Conservation (phyloP, 2,888 invertebrate genomes). For the Beris morrisii region DNA sequence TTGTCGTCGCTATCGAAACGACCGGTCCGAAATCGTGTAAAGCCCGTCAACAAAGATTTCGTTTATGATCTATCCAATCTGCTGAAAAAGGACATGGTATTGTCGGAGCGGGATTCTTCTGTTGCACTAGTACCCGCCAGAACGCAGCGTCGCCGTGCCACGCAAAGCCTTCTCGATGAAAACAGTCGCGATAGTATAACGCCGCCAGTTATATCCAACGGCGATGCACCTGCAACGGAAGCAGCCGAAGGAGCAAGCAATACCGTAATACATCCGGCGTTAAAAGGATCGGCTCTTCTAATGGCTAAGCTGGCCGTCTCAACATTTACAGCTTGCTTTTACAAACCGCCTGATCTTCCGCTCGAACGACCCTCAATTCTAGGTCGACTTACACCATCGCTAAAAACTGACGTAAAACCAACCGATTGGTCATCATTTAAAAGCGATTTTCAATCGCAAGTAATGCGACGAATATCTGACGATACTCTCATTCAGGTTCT, state of each 20-base stretch:
- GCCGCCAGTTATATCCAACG: slow-evolving; percentile 6
- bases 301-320: slow-evolving; percentile 46
- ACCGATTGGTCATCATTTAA: slow-evolving; percentile 37
- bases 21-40: slow-evolving; percentile 67
- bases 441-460: neutral
- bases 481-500: slow-evolving; percentile 29
- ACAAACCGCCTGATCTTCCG: slow-evolving; percentile 52
- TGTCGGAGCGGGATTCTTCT: slow-evolving; percentile 39
- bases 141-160: slow-evolving; percentile 35
- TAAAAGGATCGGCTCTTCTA: slow-evolving; percentile 45
- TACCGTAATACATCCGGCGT: neutral
- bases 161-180: slow-evolving; percentile 36
- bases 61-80: slow-evolving; percentile 69
- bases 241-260: neutral
- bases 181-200: slow-evolving; percentile 35
- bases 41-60: slow-evolving; percentile 69
- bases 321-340: slow-evolving; percentile 49
- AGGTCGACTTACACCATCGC: slow-evolving; percentile 45
- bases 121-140: slow-evolving; percentile 3
- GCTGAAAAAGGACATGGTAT: slow-evolving; percentile 53
- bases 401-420: slow-evolving; percentile 40
- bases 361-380: slow-evolving; percentile 52
- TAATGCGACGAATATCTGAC: slow-evolving; percentile 30
- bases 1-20: slow-evolving; percentile 48
- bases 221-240: neutral